These are phyloP conservation scores for Stylophora pistillata DNA, from an alignment of 64 coral and sea anemone genomes.

Conservation along the genomic window DNA sequence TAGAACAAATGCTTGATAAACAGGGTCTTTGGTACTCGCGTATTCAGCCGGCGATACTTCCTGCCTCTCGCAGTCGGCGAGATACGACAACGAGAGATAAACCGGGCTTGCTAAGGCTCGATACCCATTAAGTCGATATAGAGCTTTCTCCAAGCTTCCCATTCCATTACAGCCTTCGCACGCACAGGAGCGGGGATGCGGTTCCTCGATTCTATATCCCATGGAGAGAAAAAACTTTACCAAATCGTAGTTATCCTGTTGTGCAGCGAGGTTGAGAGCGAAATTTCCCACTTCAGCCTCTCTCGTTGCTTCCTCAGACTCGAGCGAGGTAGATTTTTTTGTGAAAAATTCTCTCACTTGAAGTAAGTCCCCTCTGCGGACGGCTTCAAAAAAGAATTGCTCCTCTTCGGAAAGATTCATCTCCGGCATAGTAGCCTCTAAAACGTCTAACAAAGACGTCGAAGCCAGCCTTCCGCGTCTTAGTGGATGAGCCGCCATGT, in stretches of 20 bases:
- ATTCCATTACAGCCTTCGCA: constrained; percentile 51
- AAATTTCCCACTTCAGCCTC: background rate
- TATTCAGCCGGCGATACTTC: background rate
- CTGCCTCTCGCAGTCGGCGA: constrained; percentile 11
- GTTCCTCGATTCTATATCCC: constrained; percentile 64
- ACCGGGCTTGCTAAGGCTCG: constrained; percentile 65
- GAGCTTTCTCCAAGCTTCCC: constrained; percentile 57
- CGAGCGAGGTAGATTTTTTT: background rate
- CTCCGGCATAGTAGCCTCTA: constrained; percentile 5
- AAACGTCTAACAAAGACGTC: constrained; percentile 3
- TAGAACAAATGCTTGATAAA: constrained; percentile 71
- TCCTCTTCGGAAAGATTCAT: background rate
- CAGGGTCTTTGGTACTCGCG: constrained; percentile 26
- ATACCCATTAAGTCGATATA: constrained; percentile 68
- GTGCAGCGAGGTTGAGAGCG: constrained; percentile 44
- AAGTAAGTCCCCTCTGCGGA: background rate
- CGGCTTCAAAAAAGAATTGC: constrained; percentile 1
- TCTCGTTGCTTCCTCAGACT: background rate
- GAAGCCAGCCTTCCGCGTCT: background rate
- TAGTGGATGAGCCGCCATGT: background rate
- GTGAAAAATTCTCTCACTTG: constrained; percentile 4
- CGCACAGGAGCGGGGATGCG: constrained; percentile 65
- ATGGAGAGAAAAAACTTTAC: constrained; percentile 56
- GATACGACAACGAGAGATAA: constrained; percentile 46
- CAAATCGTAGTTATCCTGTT: constrained; percentile 62